Evolutionary conservation across 2,113 vertebrate species (phyloP).

Genomic region (Eonycteris spelaea): DNA sequence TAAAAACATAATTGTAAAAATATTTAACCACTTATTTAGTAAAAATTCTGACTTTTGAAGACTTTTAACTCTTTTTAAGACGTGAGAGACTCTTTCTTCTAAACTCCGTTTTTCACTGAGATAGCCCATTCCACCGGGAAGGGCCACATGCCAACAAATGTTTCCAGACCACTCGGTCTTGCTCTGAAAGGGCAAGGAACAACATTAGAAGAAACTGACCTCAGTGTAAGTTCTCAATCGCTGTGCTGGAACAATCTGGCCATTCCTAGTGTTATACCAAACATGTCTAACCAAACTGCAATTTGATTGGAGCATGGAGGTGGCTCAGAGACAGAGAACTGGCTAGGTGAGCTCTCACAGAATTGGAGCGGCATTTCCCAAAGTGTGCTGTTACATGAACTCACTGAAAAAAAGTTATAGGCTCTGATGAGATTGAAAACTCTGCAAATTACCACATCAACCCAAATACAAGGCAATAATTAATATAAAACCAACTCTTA

Average conservation of each 20-base stretch:
- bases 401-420: neutral
- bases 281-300: neutral
- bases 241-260: neutral
- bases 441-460: neutral
- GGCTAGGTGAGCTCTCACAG: neutral
- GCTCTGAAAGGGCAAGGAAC: neutral
- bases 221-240: neutral
- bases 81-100: neutral
- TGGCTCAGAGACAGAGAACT: neutral
- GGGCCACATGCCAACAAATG: neutral
- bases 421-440: neutral
- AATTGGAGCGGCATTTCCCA: neutral
- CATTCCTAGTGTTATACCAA: neutral
- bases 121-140: neutral
- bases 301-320: neutral
- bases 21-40: neutral
- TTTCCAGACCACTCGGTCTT: neutral
- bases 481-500: neutral
- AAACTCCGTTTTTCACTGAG: neutral
- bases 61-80: neutral
- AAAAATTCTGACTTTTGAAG: neutral
- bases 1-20: neutral
- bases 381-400: neutral
- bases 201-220: conserved; percentile 5
- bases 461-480: neutral